phyloP scores from a whole-genome alignment of 1,140 invertebrate genomes.

The Papilio dardanus region DNA sequence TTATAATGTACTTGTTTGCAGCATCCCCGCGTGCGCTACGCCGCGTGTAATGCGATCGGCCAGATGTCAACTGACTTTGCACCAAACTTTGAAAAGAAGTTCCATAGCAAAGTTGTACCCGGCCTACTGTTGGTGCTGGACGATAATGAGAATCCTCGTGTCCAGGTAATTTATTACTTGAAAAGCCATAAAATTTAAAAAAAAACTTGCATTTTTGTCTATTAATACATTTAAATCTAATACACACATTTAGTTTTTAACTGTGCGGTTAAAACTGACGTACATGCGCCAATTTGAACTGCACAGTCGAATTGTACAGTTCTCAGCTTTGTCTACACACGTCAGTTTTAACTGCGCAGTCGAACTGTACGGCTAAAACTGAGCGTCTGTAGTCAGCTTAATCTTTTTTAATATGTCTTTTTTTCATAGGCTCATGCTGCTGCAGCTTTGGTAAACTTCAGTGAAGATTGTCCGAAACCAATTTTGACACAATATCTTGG shows the following conservation, averaged over 20 bases:
- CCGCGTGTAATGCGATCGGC: conserved; percentile 99
- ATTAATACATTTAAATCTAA: too few relatives aligned
- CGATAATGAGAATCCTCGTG: conserved; percentile 95
- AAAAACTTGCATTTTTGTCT: too few relatives aligned
- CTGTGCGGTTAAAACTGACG: too few relatives aligned
- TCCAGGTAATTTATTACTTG: conserved; percentile 87
- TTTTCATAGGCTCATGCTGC: conserved; percentile 88
- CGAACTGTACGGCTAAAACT: too few relatives aligned
- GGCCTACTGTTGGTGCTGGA: conserved; percentile 95
- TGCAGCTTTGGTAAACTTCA: conserved; percentile 99
- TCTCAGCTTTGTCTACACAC: too few relatives aligned
- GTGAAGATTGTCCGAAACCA: conserved; percentile 98
- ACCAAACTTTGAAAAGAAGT: conserved; percentile 98
- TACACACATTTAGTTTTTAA: too few relatives aligned
- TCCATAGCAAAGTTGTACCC: conserved; percentile 96
- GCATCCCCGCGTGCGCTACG: conserved; percentile 97
- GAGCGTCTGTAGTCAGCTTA: too few relatives aligned
- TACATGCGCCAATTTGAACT: too few relatives aligned
- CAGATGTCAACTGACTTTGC: conserved; percentile 99
- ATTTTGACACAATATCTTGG: conserved; percentile 96
- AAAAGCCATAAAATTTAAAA: too few relatives aligned
- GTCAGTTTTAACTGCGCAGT: too few relatives aligned
- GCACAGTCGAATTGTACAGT: too few relatives aligned
- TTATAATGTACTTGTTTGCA: conserved; percentile 80
- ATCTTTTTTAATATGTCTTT: conserved; percentile 22